phyloP scores from a whole-genome alignment of 2,888 invertebrate species.

The Tridacna gigas region DNA sequence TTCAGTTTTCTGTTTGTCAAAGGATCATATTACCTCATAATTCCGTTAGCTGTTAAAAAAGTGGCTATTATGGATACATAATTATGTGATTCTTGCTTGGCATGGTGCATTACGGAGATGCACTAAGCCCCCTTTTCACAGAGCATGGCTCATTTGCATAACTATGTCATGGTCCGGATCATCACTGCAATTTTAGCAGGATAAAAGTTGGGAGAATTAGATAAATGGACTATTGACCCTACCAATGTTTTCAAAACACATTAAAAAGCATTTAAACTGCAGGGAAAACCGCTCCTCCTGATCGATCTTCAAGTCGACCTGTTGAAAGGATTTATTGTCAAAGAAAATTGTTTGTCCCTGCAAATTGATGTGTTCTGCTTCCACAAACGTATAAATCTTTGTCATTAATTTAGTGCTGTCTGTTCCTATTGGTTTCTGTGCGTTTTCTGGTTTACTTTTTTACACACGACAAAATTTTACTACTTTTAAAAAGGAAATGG shows the following conservation, averaged over 20 bases:
- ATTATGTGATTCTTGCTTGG: too few species aligned
- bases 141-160: background rate
- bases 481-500: too few species aligned
- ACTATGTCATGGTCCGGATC: too few species aligned
- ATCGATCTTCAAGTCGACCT: slow-evolving; percentile 1
- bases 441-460: background rate
- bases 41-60: too few species aligned
- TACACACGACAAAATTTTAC: too few species aligned
- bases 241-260: slow-evolving; percentile 14
- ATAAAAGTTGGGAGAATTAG: background rate
- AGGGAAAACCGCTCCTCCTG: background rate
- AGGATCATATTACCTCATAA: too few species aligned
- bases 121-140: background rate
- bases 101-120: too few species aligned
- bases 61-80: too few species aligned
- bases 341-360: slow-evolving; percentile 3
- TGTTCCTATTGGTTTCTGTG: background rate
- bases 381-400: slow-evolving; percentile 5
- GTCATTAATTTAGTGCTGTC: background rate
- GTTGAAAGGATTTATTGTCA: background rate
- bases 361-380: background rate
- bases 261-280: slow-evolving; percentile 14
- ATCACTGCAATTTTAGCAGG: too few species aligned
- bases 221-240: slow-evolving; percentile 14
- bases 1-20: too few species aligned